Evolutionary conservation across 2,797 vertebrate genomes (phyloP).

Genomic region (Hemibagrus guttatus): DNA sequence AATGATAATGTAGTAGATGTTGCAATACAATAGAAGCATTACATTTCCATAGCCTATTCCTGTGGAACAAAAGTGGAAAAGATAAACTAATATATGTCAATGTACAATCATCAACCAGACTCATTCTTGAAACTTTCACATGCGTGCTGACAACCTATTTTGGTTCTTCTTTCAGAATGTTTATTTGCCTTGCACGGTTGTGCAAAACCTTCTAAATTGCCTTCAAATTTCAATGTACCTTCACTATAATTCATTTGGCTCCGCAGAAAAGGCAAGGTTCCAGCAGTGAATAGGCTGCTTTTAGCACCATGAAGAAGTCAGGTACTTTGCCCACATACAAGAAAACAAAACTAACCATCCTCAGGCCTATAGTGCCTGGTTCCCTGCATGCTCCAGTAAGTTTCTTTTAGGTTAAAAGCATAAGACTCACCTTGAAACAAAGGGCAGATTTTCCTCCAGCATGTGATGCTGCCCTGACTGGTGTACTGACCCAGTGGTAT

Average conservation of each 20-base stretch:
- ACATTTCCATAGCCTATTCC: constrained; percentile 77
- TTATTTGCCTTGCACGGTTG: neutral
- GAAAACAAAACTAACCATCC: too few relatives aligned
- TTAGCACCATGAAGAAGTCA: too few relatives aligned
- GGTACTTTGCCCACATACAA: too few relatives aligned
- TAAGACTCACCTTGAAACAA: constrained; percentile 72
- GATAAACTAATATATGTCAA: neutral
- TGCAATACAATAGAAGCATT: constrained; percentile 73
- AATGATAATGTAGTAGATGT: constrained; percentile 78
- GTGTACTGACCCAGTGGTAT: constrained; percentile 78
- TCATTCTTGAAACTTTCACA: neutral
- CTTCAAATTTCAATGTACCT: too few relatives aligned
- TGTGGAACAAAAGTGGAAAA: constrained; percentile 52
- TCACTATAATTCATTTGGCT: too few relatives aligned
- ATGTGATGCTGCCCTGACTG: constrained; percentile 75
- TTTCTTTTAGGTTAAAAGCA: neutral
- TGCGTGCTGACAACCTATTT: neutral
- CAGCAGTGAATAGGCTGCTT: too few relatives aligned
- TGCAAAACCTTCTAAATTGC: too few relatives aligned
- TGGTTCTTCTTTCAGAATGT: neutral
- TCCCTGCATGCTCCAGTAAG: neutral
- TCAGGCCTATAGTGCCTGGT: neutral
- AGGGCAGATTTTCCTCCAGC: constrained; percentile 78
- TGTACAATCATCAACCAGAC: neutral
- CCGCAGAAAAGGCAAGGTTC: too few relatives aligned